Evolutionary conservation across 2,797 vertebrate species (phyloP), one percentile per base, ranked within the genome.

Genomic region (Xerus rutilus): DNA sequence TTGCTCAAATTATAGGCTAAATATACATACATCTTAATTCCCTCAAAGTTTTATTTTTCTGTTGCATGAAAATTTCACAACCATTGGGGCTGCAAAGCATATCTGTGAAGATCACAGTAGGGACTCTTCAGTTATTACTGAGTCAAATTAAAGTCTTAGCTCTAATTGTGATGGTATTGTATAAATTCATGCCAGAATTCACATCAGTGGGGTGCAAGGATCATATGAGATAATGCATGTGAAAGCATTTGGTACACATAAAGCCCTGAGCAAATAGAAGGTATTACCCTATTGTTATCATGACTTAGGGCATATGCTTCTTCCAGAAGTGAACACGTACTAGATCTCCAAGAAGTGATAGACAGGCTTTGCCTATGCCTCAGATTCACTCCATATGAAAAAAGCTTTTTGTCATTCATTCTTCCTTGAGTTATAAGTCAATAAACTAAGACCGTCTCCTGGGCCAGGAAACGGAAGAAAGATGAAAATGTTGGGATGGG

Each of bases 401-500:
- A 45, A 4, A 13, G 2, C 5, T 64, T 39, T 81, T 57, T 65
- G 39, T 30, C 21, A 93, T 73, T 81, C 67, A 45, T 74, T 93
- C 67, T 78, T 94, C 74, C 14, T 91, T 93, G 72, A 96, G 85
- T 64, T 85, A 57, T 82, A 95, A 52, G 28, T 91, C 84, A 89
- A 79, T 76, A 90, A 93, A 92, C 21, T 77, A 86, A 91, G 65
- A 65, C 28, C 78, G 49, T 96, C 62, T 86, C 49, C 20, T 52
- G 62, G 35, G 83, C 32, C 79, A 95, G 72, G 35, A 96, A 95
- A 86, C 74, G 23, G 67, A 91, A 59, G 65, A 73, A 90, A 81
- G 47, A 73, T n/a, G 70, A 70, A 86, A 95, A 89, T 49, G 12
- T 18, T 74, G 30, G 39, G 20, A 52, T 70, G 30, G 32, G 64